Conservation (phyloP, 2,113 vertebrate species). For the Grallaria varia region DNA sequence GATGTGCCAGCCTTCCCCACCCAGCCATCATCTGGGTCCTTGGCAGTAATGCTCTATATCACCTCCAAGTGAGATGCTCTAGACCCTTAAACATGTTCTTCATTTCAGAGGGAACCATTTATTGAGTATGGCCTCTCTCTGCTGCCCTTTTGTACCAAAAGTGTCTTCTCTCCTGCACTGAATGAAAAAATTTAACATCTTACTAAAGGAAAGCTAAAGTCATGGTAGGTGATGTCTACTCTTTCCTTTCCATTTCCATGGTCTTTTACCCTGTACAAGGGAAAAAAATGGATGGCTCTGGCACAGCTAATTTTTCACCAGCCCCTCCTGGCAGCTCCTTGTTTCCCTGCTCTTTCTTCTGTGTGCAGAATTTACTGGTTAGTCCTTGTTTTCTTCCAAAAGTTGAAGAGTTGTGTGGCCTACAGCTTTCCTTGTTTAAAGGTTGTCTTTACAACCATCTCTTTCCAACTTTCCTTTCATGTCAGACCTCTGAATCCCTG, state of each 20-base stretch:
- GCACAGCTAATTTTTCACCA: background rate
- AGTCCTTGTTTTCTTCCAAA: background rate
- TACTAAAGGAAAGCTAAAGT: background rate
- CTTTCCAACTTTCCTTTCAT: background rate
- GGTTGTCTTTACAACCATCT: background rate
- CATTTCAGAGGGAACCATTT: background rate
- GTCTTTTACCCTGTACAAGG: background rate
- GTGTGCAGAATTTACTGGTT: background rate
- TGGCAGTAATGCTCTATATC: background rate
- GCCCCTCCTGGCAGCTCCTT: background rate
- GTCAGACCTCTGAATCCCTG: background rate
- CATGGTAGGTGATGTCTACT: background rate
- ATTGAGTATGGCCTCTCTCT: background rate
- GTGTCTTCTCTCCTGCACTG: background rate
- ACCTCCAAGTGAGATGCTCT: background rate
- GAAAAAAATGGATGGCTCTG: background rate
- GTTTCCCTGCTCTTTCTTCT: background rate
- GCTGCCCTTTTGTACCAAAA: background rate
- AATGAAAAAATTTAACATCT: background rate
- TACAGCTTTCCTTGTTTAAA: background rate
- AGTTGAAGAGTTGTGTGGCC: background rate
- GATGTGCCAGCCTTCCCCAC: background rate
- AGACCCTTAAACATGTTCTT: background rate
- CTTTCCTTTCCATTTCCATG: background rate
- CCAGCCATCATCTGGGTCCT: background rate